phyloP scores from a whole-genome alignment of 92 coral and sea anemone species.

The Muricea muricata region DNA sequence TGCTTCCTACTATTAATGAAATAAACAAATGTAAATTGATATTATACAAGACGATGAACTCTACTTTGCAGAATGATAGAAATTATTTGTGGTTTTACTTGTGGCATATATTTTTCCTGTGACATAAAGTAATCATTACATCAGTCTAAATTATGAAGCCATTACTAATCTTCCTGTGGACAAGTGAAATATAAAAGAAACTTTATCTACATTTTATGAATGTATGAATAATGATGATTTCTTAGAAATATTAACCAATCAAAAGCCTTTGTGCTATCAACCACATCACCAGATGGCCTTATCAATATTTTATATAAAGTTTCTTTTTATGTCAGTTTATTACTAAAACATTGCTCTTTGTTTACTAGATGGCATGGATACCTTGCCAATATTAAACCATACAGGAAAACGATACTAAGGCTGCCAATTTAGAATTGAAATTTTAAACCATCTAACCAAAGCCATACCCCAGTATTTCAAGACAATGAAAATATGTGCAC shows the following conservation, averaged over 20 bases:
- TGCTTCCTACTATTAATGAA: too few species aligned
- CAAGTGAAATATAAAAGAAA: conserved; percentile 2
- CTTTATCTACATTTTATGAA: not conserved
- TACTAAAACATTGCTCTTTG: not conserved
- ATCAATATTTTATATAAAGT: conserved; percentile 8
- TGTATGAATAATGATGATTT: not conserved
- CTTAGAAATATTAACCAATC: conserved; percentile 4
- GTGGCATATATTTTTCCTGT: not conserved
- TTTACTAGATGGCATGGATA: not conserved
- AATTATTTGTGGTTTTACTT: conserved; percentile 1
- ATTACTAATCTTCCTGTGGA: conserved; percentile 4
- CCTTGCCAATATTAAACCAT: not conserved
- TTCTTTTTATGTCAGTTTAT: not conserved
- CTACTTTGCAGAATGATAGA: not conserved
- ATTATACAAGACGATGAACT: too few species aligned
- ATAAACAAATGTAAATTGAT: too few species aligned
- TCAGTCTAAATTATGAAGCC: conserved; percentile 1
- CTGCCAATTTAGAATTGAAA: too few species aligned
- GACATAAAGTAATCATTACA: conserved; percentile 14
- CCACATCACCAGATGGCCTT: conserved; percentile 18
- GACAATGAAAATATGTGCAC: too few species aligned
- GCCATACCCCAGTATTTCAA: too few species aligned
- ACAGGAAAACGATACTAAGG: too few species aligned
- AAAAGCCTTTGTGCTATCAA: not conserved
- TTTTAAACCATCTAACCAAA: too few species aligned